phyloP scores from a whole-genome alignment of 2,797 vertebrate species.

The Natrix natrix region DNA sequence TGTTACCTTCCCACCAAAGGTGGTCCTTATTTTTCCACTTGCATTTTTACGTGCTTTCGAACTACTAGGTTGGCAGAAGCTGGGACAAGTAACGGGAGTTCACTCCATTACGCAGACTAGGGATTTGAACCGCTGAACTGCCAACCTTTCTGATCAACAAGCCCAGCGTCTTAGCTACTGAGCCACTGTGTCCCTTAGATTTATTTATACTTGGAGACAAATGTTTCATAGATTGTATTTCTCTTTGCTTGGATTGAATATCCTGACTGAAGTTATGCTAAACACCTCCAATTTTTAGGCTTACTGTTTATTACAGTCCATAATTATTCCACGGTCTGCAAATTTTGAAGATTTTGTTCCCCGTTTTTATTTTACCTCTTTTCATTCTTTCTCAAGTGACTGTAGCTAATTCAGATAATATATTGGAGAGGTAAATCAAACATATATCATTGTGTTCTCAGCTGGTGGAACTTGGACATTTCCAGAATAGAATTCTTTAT shows the following conservation, averaged over 20 bases:
- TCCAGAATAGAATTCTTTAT: background rate
- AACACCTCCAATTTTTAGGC: background rate
- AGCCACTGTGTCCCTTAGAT: too few species aligned
- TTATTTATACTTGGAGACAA: background rate
- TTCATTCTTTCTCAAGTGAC: background rate
- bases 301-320: background rate
- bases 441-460: background rate
- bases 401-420: background rate
- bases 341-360: background rate
- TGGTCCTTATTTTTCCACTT: too few species aligned
- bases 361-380: background rate
- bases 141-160: too few species aligned
- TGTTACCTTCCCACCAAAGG: too few species aligned
- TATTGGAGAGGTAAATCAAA: background rate
- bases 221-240: constrained; percentile 16
- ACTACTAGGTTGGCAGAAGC: too few species aligned
- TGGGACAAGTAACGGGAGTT: too few species aligned
- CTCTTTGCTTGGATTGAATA: background rate
- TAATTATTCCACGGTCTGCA: background rate
- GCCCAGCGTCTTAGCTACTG: too few species aligned
- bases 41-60: too few species aligned
- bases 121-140: too few species aligned
- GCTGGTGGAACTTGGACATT: background rate
- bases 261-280: background rate
- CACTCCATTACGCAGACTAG: too few species aligned